These are phyloP conservation scores for Enteromius trimaculatus DNA, from an alignment of 2,797 vertebrate genomes.

Conservation along the genomic window DNA sequence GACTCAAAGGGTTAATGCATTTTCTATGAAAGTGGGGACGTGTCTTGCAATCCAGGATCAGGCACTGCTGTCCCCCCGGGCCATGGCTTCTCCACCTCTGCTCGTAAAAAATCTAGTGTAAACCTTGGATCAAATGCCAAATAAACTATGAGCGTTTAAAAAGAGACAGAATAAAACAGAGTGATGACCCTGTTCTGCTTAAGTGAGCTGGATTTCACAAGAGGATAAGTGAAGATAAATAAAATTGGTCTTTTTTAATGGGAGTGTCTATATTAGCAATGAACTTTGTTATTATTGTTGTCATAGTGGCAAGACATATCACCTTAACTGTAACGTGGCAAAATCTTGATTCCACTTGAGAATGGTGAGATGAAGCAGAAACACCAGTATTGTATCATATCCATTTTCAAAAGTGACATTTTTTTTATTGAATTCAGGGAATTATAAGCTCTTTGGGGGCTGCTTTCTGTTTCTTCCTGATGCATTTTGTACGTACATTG, in stretches of 20 bases:
- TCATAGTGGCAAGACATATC: conserved; percentile 28
- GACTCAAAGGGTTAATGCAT: conserved; percentile 68
- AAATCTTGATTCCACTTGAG: conserved; percentile 1
- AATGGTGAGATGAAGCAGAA: not conserved
- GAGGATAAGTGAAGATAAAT: conserved; percentile 41
- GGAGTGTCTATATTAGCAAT: conserved; percentile 21
- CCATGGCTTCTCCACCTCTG: conserved; percentile 60
- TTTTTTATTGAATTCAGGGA: not conserved
- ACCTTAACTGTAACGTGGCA: not conserved
- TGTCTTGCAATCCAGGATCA: conserved; percentile 71
- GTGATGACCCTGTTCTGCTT: conserved; percentile 32
- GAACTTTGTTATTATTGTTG: conserved; percentile 25
- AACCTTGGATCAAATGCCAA: conserved; percentile 64
- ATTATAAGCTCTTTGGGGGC: conserved; percentile 7
- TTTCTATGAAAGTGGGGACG: conserved; percentile 64
- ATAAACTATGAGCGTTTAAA: conserved; percentile 51
- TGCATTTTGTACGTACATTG: conserved; percentile 28
- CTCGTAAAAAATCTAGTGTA: conserved; percentile 64
- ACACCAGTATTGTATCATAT: not conserved
- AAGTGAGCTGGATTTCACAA: conserved; percentile 54
- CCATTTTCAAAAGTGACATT: conserved; percentile 3
- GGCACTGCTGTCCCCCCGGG: conserved; percentile 67
- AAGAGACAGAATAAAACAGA: conserved; percentile 32
- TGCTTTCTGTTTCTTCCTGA: not conserved
- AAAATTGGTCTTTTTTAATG: conserved; percentile 7